phyloP scores from a whole-genome alignment of 2,113 vertebrate species.

The Xenus cinereus region DNA sequence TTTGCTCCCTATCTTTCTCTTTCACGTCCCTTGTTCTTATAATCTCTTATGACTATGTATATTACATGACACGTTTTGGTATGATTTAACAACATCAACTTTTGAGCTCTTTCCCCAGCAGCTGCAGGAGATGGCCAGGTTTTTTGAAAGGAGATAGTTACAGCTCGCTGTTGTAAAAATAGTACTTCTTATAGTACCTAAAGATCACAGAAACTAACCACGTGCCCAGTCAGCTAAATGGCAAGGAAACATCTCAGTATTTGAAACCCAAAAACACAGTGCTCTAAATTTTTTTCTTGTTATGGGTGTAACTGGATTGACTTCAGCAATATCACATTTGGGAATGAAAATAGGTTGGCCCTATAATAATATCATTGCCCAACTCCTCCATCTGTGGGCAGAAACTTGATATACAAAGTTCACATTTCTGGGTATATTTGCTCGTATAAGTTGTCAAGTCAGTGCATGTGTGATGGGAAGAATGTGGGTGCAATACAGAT shows the following conservation, averaged over 20 bases:
- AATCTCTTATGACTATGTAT: not conserved
- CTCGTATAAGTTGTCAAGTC: not conserved
- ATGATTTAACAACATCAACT: not conserved
- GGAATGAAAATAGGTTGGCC: not conserved
- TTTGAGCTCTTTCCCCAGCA: not conserved
- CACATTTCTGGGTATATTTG: not conserved
- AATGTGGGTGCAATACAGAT: not conserved
- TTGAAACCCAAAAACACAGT: not conserved
- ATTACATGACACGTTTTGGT: not conserved
- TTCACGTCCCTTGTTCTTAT: constrained; percentile 16
- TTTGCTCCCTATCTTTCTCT: constrained; percentile 2
- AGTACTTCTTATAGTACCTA: not conserved
- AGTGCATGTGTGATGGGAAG: not conserved
- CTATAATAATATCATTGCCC: not conserved
- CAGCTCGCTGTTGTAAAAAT: not conserved
- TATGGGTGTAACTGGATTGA: not conserved
- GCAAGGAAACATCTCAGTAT: not conserved
- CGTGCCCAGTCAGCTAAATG: not conserved
- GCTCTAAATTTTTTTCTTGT: not conserved
- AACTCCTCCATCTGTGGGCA: not conserved
- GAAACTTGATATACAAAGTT: not conserved
- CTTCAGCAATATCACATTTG: not conserved
- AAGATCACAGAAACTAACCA: not conserved
- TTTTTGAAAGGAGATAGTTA: constrained; percentile 11
- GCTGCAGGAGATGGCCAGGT: not conserved